phyloP scores from a whole-genome alignment of 2,113 vertebrate genomes.

The Camelus bactrianus region DNA sequence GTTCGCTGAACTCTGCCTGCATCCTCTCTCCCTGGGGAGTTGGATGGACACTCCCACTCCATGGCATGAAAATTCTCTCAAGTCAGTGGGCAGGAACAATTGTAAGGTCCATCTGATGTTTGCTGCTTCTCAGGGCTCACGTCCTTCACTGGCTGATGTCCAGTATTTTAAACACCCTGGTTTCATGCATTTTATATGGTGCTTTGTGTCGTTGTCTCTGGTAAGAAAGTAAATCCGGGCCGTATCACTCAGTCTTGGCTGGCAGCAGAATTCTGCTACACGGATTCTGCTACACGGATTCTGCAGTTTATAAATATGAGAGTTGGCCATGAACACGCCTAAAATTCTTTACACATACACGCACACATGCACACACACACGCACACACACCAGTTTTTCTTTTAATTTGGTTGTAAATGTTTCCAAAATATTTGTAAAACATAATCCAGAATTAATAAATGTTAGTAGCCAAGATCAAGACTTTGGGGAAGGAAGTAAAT shows the following conservation, averaged over 20 bases:
- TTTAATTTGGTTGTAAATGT: background rate
- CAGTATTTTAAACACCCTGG: background rate
- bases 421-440: conserved; percentile 15
- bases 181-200: background rate
- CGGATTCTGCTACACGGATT: background rate
- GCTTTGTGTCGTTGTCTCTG: background rate
- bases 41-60: background rate
- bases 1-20: background rate
- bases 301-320: background rate
- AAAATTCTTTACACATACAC: background rate
- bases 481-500: background rate
- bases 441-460: background rate
- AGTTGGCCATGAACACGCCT: background rate
- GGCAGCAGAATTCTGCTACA: background rate
- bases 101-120: background rate
- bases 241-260: background rate
- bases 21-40: background rate
- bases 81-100: background rate
- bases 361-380: too few relatives aligned
- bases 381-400: background rate
- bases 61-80: background rate
- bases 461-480: background rate
- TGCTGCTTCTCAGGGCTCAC: background rate
- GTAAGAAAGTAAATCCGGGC: background rate
- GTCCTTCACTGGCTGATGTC: background rate